Evolutionary conservation across 2,888 invertebrate genomes (phyloP), one percentile per base, ranked within the genome.

Genomic region (Nezara viridula): DNA sequence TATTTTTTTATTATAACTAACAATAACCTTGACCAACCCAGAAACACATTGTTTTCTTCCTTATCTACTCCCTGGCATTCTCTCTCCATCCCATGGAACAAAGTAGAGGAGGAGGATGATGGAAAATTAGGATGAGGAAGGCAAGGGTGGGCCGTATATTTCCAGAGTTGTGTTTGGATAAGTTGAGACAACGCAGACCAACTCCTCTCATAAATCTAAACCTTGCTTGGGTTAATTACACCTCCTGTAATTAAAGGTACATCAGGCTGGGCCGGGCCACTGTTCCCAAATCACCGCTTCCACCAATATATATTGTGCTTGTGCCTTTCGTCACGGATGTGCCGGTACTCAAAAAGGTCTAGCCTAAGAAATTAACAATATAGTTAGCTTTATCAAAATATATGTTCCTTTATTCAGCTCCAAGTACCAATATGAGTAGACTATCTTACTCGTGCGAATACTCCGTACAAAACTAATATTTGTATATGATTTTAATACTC

Each of bases 181-280:
- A 81, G 81, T 81, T 81, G 81, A 81, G 81, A 47, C 44, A 81
- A 81, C 44, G 40, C n/a, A 44, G 81, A 14, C n/a, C 37, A 81
- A 81, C 81, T 81, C 81, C n/a, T 5, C 81, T 81, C 81, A 81
- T 81, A 81, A 81, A 81, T 81, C 81, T 81, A 44, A 44, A 44
- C 44, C 81, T 40, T n/a, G 37, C 81, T 81, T 21, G 44, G 21
- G 44, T 81, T 81, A 81, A 81, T 81, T 81, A 81, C 81, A 4
- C 3, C n/a, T 5, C n/a, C 47, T n/a, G 40, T 81, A 81, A 81
- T 81, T 81, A 81, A 81, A 81, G 81, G 81, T 81, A 81, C 81
- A 81, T 81, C 81, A 81, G n/a, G n/a, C 24, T 6, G 81, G 44
- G 4, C 44, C 14, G 44, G 47, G 47, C 85, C 85, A 27, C 85